These are phyloP conservation scores for Caenorhabditis brenneri DNA, from an alignment of 1,140 invertebrate genomes.

Conservation along the genomic window DNA sequence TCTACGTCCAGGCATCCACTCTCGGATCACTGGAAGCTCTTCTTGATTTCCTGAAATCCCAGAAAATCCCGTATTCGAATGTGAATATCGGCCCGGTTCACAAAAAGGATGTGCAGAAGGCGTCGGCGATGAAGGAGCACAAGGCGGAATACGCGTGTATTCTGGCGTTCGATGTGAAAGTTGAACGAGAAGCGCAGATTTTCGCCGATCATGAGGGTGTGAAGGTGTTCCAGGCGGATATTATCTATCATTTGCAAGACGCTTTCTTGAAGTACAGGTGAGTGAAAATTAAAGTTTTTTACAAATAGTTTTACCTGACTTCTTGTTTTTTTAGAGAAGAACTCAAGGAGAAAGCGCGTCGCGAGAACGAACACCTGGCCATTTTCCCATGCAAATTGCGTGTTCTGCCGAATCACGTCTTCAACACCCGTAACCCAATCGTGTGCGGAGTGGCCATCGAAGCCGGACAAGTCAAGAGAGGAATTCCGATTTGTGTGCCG, in stretches of 20 bases:
- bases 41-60: conserved; percentile 89
- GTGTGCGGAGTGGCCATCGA: conserved; percentile 94
- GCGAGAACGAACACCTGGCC: conserved; percentile 92
- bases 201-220: conserved; percentile 91
- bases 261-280: conserved; percentile 86
- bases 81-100: conserved; percentile 99
- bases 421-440: conserved; percentile 97
- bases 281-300: no score
- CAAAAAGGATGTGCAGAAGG: conserved; percentile 98
- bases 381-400: conserved; percentile 96
- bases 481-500: conserved; percentile 94
- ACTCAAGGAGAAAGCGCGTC: conserved; percentile 87
- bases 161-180: conserved; percentile 97
- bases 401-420: conserved; percentile 86
- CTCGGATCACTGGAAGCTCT: conserved; percentile 95
- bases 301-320: no score
- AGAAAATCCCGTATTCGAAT: conserved; percentile 97
- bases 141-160: conserved; percentile 95
- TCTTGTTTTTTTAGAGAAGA: conserved; percentile 78
- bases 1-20: conserved; percentile 98
- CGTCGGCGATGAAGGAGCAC: conserved; percentile 97
- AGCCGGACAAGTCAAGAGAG: conserved; percentile 90
- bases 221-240: conserved; percentile 97
- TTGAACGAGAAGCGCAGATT: conserved; percentile 95
- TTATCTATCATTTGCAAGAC: conserved; percentile 99